These are phyloP conservation scores for Naso thynnoides DNA, from an alignment of 2,797 vertebrate species.

Conservation along the genomic window DNA sequence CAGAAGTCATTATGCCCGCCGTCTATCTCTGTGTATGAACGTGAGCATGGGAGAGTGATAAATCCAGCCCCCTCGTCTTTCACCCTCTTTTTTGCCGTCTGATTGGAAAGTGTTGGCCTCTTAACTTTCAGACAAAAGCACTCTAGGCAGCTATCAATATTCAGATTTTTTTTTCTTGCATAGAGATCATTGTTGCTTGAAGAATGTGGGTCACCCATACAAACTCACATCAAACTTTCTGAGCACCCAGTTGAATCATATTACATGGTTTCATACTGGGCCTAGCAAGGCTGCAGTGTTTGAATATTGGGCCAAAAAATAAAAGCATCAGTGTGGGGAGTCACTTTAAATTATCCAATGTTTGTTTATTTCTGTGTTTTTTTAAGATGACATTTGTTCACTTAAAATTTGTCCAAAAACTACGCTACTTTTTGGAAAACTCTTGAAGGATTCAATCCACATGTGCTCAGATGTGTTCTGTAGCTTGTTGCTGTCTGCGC, in stretches of 20 bases:
- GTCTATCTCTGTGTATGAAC: conserved; percentile 78
- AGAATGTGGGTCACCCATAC: conserved; percentile 85
- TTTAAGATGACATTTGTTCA: background rate
- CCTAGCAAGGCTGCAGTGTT: conserved; percentile 39
- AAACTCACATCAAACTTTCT: conserved; percentile 78
- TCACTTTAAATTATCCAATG: background rate
- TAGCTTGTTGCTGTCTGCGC: too few relatives aligned
- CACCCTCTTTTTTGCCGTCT: conserved; percentile 48
- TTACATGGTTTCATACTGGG: conserved; percentile 74
- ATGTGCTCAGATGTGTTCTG: too few relatives aligned
- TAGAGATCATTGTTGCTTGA: conserved; percentile 74
- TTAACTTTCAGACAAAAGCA: conserved; percentile 80
- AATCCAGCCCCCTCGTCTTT: conserved; percentile 69
- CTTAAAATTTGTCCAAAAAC: too few relatives aligned
- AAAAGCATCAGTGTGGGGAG: conserved; percentile 36
- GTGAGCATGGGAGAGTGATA: conserved; percentile 75
- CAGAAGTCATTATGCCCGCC: conserved; percentile 81
- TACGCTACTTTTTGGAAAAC: too few relatives aligned
- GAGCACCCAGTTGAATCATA: conserved; percentile 69
- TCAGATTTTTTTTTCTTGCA: conserved; percentile 62
- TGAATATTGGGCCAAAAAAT: conserved; percentile 52
- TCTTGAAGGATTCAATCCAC: too few relatives aligned
- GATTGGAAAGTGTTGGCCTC: conserved; percentile 75
- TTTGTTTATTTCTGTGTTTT: background rate
- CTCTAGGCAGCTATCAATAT: conserved; percentile 85